Percentiles rank a stretch among this genome's conserved stretches.
Conservation (phyloP, 1,140 invertebrate species). For the Drosophila sucinea region DNA sequence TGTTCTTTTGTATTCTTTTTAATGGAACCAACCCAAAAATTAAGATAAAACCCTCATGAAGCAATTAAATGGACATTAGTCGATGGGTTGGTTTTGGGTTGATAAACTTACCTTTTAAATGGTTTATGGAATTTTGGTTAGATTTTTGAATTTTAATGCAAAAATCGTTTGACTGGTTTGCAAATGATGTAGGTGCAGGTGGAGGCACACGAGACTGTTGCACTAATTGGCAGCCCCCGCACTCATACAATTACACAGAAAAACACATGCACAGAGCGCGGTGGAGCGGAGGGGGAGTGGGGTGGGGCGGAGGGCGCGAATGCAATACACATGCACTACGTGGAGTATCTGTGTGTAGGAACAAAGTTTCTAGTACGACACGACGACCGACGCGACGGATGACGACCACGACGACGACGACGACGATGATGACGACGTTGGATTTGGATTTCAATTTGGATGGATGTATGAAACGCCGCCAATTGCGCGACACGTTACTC, state of each 20-base stretch:
- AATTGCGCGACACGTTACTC: constrained; percentile 73
- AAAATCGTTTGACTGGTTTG: not conserved
- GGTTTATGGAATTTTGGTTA: constrained; percentile 4
- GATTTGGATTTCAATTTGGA: constrained; percentile 26
- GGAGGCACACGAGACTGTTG: constrained; percentile 40
- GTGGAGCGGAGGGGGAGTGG: not conserved
- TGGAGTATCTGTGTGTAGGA: not conserved
- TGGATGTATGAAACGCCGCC: constrained; percentile 44
- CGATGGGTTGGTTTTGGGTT: constrained; percentile 52
- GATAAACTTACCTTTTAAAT: constrained; percentile 43
- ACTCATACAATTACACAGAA: constrained; percentile 10
- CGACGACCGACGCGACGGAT: constrained; percentile 27
- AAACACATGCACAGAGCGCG: constrained; percentile 14
- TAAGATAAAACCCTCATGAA: constrained; percentile 21
- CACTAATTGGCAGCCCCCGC: constrained; percentile 54
- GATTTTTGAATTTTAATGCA: not conserved
- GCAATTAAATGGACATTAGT: constrained; percentile 75
- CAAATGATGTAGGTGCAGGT: not conserved
- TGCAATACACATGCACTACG: constrained; percentile 35
- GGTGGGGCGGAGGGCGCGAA: not conserved
- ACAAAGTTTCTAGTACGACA: constrained; percentile 13
- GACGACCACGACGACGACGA: constrained; percentile 25
- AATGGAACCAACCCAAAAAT: constrained; percentile 14
- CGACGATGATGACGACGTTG: constrained; percentile 38
- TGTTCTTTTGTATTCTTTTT: constrained; percentile 22